Evolutionary conservation across 2,113 vertebrate genomes (phyloP).

Genomic region (Solenodon paradoxus): DNA sequence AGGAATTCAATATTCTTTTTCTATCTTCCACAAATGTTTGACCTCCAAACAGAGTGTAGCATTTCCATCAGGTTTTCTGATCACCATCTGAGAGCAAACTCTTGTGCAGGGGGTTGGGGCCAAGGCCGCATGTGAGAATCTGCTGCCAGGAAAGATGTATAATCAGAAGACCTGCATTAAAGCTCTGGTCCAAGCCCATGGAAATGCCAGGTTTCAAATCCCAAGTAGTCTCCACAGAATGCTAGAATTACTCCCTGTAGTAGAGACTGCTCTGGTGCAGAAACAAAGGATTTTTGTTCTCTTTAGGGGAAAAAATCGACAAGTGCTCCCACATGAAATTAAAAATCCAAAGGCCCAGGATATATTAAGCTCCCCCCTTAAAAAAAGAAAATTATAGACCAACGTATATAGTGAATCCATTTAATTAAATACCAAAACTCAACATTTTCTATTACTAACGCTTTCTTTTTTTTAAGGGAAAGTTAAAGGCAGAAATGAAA

Average conservation of each 20-base stretch:
- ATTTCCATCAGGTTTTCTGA: background rate
- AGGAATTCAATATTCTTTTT: background rate
- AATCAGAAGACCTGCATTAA: background rate
- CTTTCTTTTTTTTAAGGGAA: no score
- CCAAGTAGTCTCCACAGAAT: background rate
- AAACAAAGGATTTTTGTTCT: background rate
- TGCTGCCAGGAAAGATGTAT: background rate
- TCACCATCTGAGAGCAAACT: background rate
- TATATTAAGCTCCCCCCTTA: background rate
- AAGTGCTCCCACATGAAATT: background rate
- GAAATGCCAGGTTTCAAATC: background rate
- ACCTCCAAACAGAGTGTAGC: background rate
- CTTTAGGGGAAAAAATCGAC: background rate
- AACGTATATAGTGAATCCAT: background rate
- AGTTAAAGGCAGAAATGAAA: no score
- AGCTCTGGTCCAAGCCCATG: background rate
- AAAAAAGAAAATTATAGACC: background rate
- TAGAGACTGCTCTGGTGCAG: background rate
- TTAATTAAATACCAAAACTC: background rate
- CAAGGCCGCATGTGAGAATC: background rate
- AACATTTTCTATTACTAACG: no score
- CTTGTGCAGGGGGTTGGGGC: background rate
- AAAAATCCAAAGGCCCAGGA: background rate
- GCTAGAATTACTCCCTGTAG: background rate
- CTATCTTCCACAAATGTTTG: slow-evolving; percentile 7